Conservation (phyloP, 2,888 invertebrate species). For the Mesochorus sp. region DNA sequence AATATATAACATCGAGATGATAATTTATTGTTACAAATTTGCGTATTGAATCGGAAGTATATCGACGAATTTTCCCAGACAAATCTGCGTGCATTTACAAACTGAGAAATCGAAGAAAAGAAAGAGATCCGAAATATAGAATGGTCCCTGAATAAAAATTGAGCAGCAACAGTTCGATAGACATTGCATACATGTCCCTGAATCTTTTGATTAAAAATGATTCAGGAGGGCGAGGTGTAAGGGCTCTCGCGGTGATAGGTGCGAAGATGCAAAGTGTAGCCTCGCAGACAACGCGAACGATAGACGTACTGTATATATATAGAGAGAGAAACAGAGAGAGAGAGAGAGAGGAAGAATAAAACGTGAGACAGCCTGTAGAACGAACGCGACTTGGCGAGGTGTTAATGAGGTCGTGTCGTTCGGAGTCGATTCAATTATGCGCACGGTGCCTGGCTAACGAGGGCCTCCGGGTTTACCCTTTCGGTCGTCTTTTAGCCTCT, state of each 20-base stretch:
- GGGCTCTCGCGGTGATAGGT: not conserved
- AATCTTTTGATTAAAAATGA: not conserved
- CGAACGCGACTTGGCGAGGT: conserved; percentile 76
- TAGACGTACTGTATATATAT: conserved; percentile 57
- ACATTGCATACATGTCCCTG: too few species aligned
- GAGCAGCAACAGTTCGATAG: too few species aligned
- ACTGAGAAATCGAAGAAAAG: too few species aligned
- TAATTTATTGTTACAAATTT: too few species aligned
- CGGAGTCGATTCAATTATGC: conserved; percentile 82
- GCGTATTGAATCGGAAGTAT: too few species aligned
- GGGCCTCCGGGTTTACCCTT: conserved; percentile 76
- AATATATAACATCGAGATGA: too few species aligned
- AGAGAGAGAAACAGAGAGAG: too few species aligned
- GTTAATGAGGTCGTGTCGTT: conserved; percentile 82
- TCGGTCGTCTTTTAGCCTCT: conserved; percentile 75
- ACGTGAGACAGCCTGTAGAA: conserved; percentile 80
- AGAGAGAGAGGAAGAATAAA: too few species aligned
- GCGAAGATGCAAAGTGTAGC: conserved; percentile 28
- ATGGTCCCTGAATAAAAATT: too few species aligned
- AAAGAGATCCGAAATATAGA: too few species aligned
- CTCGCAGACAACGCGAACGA: conserved; percentile 1
- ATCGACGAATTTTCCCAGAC: too few species aligned
- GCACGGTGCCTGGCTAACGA: conserved; percentile 79
- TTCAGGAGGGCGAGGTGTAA: not conserved
- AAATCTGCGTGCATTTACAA: too few species aligned